Evolutionary conservation across 2,888 invertebrate species (phyloP), one percentile per base, ranked within the genome.

Genomic region (Oscheius sp.): DNA sequence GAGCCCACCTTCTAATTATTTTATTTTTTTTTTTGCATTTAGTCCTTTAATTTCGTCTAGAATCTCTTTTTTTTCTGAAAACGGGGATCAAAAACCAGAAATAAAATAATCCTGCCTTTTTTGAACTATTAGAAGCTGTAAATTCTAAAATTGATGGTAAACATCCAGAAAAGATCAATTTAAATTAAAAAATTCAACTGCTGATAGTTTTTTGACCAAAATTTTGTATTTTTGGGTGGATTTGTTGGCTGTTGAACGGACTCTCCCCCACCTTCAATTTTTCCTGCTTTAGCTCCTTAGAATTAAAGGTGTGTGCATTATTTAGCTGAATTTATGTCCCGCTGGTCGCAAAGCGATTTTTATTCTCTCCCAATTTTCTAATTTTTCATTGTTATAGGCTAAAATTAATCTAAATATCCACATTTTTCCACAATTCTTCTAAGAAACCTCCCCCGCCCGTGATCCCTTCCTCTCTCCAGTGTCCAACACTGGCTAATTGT

Each of bases 401-500:
- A 12, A 66, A 66, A 49, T 25, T 66, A 1, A 27, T 12, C 49
- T 53, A 27, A 3, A 9, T 27, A 12, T 49, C 49, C 13, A 13
- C 18, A 43, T 45, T 12, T 35, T 3, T 35, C 35, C 35, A 35
- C 9, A 3, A 6, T 9, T 35, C 35, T 35, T 35, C 35, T 35
- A 35, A 35, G 35, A 35, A 35, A 35, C 35, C 35, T 35, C 35
- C 9, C 9, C 35, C 35, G 35, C 35, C 35, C 35, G 35, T 35
- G 35, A 35, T 35, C 35, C 35, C 35, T 35, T n/a, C 69, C 41
- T 1, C 21, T 25, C 9, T 43, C 49, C 70, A 70, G 70, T 70
- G 70, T 70, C 46, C 16, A 70, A 70, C 70, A 70, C 70, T 70
- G 70, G 52, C 70, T 70, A 70, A 70, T 52, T 25, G 16, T 55